Conservation (phyloP, 2,797 vertebrate genomes). For the Dendrocincla fuliginosa region DNA sequence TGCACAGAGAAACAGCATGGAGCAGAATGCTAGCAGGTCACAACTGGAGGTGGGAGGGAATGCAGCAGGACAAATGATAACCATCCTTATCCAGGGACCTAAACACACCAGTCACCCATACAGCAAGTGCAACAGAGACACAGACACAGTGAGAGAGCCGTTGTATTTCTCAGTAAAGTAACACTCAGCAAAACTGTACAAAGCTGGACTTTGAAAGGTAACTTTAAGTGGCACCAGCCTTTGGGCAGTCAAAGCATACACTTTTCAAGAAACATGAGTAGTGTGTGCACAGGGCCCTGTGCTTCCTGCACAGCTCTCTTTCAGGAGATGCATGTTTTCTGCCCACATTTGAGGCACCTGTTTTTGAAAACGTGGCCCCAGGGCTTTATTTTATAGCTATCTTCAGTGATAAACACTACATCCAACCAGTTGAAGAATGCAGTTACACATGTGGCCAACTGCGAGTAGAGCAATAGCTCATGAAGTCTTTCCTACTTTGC, state of each 20-base stretch:
- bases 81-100: neutral
- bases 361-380: neutral
- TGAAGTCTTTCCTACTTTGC: neutral
- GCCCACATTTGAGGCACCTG: conserved; percentile 2
- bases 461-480: neutral
- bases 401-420: conserved; percentile 18
- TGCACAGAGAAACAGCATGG: neutral
- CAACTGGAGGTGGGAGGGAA: neutral
- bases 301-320: neutral
- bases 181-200: neutral
- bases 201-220: neutral
- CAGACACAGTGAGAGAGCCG: neutral
- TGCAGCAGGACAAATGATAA: neutral
- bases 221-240: neutral
- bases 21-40: neutral
- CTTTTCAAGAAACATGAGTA: neutral
- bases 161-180: neutral
- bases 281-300: neutral
- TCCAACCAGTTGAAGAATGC: conserved; percentile 19
- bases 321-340: neutral
- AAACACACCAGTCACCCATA: neutral
- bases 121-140: neutral
- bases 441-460: neutral
- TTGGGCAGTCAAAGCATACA: neutral
- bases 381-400: conserved; percentile 44